Base-by-base conservation (phyloP, 1,140 invertebrate genomes). In the Agrypnia vestita region DNA sequence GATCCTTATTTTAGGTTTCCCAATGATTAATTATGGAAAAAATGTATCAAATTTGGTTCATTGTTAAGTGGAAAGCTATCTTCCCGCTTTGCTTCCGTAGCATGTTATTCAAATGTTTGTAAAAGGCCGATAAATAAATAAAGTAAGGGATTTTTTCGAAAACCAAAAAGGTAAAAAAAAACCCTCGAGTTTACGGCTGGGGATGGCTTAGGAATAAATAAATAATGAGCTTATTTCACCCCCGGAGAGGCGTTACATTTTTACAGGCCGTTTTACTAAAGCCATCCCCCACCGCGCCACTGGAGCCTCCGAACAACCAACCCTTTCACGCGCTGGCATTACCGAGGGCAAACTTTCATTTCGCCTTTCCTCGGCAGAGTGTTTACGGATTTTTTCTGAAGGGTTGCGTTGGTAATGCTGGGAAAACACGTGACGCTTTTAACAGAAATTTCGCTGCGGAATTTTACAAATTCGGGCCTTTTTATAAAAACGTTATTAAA, bases 211-310 rank as follows among this genome's bases (percentile, higher is more conserved):
- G n/a, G 64, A 69, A 69, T 69, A 69, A 69, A 69, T 69, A 69
- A 69, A 69, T 69, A 69, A 69, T 69, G 64, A 69, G 64, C 64
- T 69, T 69, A 69, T 49, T 69, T 69, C 64, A 69, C 64, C 64
- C 64, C 64, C 13, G 19, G 64, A 69, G 44, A 46, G 64, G 15
- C 44, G 64, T 69, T 69, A 69, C 64, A 69, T 21, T 69, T 67
- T 69, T 69, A 69, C 64, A 69, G 44, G 64, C 64, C 64, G 44
- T 69, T 69, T 69, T 69, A 47, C 44, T 69, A 69, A 69, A 69
- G 64, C 64, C 15, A 69, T 25, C 61, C 25, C 61, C 61, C 19
- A 25, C 21, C 61, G 11, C 7, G n/a, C 61, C 61, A 13, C 25
- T 13, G 19, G 19, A 13, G 21, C 17, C 55, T 19, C 17, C 15